Base-by-base conservation (phyloP, 2,888 invertebrate species). In the Athrips mouffetella region DNA sequence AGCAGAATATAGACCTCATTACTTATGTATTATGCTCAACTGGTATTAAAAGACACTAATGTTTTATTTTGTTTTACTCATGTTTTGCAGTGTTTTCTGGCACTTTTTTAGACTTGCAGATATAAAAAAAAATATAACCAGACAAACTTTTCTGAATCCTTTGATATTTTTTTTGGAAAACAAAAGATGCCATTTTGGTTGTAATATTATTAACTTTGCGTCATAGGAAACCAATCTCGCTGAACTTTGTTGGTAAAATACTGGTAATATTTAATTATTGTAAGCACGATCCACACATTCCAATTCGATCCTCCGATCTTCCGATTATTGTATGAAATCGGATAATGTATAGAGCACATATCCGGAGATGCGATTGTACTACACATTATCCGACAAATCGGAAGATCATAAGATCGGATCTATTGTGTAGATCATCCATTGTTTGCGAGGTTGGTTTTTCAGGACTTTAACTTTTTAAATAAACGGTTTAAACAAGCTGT, bases 111-210 rank as follows among this genome's bases (percentile, higher is more conserved):
- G 3, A 6, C 10, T 35, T 18, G 16, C n/a, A n/a, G n/a, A n/a
- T n/a, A n/a, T n/a, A n/a, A n/a, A n/a, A n/a, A n/a, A n/a, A n/a
- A n/a, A n/a, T n/a, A n/a, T n/a, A n/a, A n/a, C n/a, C n/a, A n/a
- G n/a, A n/a, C n/a, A 25, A 25, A 23, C 21, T 11, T n/a, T 39
- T 21, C 10, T 13, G 20, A 20, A 11, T 11, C 59, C 42, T 49
- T 42, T 49, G 35, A 47, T 35, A 31, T 20, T 7, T 10, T 11
- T 15, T 18, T 16, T 40, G 40, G 45, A 27, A 27, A 20, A 2
- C 11, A 27, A 49, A 46, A 48, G 51, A 66, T 61, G 69, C 67
- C 70, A 68, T 70, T 73, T 72, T 56, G 72, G 67, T 75, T 73
- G 64, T 76, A 72, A 67, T 54, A 60, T 63, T 54, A 45, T 35